Percentiles rank a stretch among this genome's conserved stretches.
These are phyloP conservation scores for Thamnophis elegans DNA, from an alignment of 2,797 vertebrate species.

Conservation along the genomic window DNA sequence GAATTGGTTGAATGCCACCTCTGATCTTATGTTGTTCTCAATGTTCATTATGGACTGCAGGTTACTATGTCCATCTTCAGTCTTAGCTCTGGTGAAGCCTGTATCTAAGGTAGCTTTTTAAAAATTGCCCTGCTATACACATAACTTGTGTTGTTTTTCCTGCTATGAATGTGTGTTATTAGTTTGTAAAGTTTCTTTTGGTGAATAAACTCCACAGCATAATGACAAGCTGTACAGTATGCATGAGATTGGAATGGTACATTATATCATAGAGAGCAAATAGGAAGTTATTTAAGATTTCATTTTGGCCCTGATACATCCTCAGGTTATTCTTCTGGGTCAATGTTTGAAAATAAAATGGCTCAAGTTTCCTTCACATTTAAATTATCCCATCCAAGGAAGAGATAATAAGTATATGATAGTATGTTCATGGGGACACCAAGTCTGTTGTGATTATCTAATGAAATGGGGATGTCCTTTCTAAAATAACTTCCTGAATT, in stretches of 20 bases:
- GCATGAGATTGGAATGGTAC: constrained; percentile 18
- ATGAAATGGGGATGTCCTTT: not conserved
- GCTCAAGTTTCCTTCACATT: constrained; percentile 13
- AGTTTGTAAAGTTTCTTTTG: constrained; percentile 29
- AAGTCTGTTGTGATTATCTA: not conserved
- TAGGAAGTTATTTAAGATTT: constrained; percentile 19
- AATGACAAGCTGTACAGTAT: constrained; percentile 7
- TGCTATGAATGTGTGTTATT: not conserved
- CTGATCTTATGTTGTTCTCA: not conserved
- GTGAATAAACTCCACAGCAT: constrained; percentile 31
- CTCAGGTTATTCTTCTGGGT: constrained; percentile 1
- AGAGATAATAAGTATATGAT: not conserved
- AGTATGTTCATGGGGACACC: not conserved
- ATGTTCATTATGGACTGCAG: not conserved
- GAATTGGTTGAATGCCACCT: no score
- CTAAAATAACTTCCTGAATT: not conserved
- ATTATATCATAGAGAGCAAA: constrained; percentile 32
- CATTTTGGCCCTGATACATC: not conserved
- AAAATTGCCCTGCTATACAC: constrained; percentile 16
- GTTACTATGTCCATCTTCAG: not conserved
- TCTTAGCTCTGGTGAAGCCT: constrained; percentile 26
- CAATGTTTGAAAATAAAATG: not conserved
- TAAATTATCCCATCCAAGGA: not conserved
- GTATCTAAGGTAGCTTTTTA: constrained; percentile 29
- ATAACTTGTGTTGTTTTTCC: constrained; percentile 23